Evolutionary conservation across 2,797 vertebrate genomes (phyloP), one percentile per base, ranked within the genome.

Genomic region (Semotilus atromaculatus): DNA sequence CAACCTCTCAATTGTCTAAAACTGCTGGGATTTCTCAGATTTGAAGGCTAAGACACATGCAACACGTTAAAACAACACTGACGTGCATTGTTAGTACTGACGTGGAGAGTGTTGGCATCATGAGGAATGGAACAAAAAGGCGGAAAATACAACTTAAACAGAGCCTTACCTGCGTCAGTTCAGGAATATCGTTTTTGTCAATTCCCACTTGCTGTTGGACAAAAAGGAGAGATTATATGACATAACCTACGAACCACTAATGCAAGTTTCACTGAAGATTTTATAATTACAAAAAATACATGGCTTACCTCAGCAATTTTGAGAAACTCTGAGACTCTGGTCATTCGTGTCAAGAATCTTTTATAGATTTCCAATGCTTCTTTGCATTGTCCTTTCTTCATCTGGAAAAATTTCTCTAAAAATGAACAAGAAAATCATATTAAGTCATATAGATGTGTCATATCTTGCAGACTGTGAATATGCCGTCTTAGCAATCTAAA

Each of bases 311-410:
- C 98, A 0, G 98, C 98, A 64, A 99, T 97, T 95, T 99, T 99
- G 92, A 99, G 97, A 92, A 99, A 99, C 91, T 99, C 98, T n/a
- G 98, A 99, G 76, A 99, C 97, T 78, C 97, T 95, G 29, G 97
- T 99, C 98, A 99, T 99, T 90, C 98, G 95, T 68, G 97, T 99
- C 87, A 99, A 94, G 94, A 99, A 99, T 84, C 96, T 96, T 92
- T 99, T 99, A 94, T 99, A 99, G 93, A 99, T 98, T 96, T 99
- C 98, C 91, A 99, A 94, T 29, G 97, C 98, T 29, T 99, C 98
- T 96, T 98, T 99, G 94, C 98, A 99, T 82, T 99, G 98, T 84
- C 97, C 96, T 91, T 97, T 98, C 93, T 99, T 99, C 98, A 99
- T 99, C 94, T 99, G 97, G 96, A 99, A 99, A 92, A 99, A 99